Evolutionary conservation across 2,113 vertebrate genomes (phyloP).

Genomic region (Neogobius melanostomus): DNA sequence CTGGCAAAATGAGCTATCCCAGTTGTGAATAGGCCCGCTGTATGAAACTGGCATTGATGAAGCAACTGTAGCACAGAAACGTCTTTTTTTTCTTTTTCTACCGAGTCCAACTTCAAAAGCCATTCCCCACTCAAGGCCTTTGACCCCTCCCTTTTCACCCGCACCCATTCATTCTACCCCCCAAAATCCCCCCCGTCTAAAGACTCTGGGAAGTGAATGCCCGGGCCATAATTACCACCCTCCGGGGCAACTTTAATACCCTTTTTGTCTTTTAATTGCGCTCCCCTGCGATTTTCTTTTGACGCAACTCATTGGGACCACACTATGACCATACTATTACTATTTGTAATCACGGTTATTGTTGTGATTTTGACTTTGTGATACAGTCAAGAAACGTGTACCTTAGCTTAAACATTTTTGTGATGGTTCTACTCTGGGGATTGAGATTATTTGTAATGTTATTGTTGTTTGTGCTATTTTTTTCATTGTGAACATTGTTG

Average conservation of each 20-base stretch:
- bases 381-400: slow-evolving; percentile 46
- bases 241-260: slow-evolving; percentile 75
- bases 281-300: slow-evolving; percentile 63
- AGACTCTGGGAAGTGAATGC: slow-evolving; percentile 58
- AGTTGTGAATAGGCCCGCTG: slow-evolving; percentile 52
- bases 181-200: slow-evolving; percentile 45
- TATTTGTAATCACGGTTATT: slow-evolving; percentile 61
- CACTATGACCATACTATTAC: slow-evolving; percentile 52
- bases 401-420: too few species aligned
- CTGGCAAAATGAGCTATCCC: slow-evolving; percentile 46
- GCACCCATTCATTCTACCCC: slow-evolving; percentile 54
- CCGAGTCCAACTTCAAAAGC: slow-evolving; percentile 67
- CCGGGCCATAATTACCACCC: slow-evolving; percentile 75
- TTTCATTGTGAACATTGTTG: too few species aligned
- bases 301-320: slow-evolving; percentile 73
- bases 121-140: slow-evolving; percentile 56
- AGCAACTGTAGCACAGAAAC: slow-evolving; percentile 62
- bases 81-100: neutral
- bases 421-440: too few species aligned
- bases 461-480: too few species aligned
- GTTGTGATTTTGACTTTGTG: slow-evolving; percentile 21
- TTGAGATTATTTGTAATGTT: too few species aligned
- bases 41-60: slow-evolving; percentile 66
- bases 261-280: slow-evolving; percentile 81
- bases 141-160: slow-evolving; percentile 52